Conservation (phyloP, 2,797 vertebrate species). For the Monodelphis domestica region DNA sequence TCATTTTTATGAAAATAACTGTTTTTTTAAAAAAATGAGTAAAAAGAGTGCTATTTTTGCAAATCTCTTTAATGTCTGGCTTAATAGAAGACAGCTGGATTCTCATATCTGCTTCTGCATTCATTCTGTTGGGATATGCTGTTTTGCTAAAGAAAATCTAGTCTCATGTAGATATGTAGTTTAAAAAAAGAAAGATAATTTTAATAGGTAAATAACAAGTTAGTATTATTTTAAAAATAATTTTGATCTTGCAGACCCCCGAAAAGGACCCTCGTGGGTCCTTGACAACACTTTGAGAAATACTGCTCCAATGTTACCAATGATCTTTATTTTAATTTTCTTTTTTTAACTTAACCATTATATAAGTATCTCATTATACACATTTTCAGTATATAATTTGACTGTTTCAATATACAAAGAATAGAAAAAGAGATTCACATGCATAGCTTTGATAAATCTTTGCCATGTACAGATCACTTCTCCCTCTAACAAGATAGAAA, state of each 20-base stretch:
- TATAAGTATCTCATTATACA: background rate
- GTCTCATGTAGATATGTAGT: background rate
- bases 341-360: background rate
- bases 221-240: background rate
- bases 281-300: background rate
- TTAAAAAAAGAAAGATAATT: background rate
- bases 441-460: background rate
- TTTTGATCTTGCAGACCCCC: background rate
- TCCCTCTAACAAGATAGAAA: background rate
- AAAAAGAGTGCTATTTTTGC: background rate
- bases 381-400: background rate
- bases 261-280: background rate
- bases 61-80: background rate
- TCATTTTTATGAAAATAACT: background rate
- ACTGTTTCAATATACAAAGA: background rate
- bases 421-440: background rate
- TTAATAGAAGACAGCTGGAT: background rate
- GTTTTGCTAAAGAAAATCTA: background rate
- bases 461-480: background rate
- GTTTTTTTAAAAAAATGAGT: background rate
- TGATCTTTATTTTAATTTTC: background rate
- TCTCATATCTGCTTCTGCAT: background rate
- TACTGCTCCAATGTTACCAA: background rate
- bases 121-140: background rate
- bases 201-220: background rate